Percentiles rank a stretch among this genome's conserved stretches.
phyloP scores from a whole-genome alignment of 1,140 invertebrate genomes.

The Drosophila eugracilis region DNA sequence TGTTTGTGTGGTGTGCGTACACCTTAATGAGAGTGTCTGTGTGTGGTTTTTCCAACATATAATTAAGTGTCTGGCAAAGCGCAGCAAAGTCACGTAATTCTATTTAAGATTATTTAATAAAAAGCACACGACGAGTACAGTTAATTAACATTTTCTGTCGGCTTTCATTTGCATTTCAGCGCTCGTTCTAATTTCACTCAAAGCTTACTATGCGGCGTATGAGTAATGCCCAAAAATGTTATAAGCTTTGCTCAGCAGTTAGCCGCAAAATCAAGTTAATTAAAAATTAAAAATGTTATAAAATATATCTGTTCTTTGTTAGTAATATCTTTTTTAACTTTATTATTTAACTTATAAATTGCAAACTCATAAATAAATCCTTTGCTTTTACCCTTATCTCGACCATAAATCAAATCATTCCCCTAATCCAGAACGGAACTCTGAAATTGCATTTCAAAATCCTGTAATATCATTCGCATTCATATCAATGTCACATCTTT shows the following conservation, averaged over 20 bases:
- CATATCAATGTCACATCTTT: conserved; percentile 55
- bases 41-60: conserved; percentile 33
- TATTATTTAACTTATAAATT: not conserved
- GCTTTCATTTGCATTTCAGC: conserved; percentile 43
- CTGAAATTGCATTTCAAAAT: conserved; percentile 21
- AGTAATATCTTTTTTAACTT: no score
- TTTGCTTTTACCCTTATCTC: conserved; percentile 11
- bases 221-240: conserved; percentile 35
- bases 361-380: not conserved
- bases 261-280: conserved; percentile 1
- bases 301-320: not conserved
- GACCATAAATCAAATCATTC: conserved; percentile 15
- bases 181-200: conserved; percentile 11
- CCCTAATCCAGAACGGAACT: conserved; percentile 46
- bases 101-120: conserved; percentile 77
- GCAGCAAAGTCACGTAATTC: conserved; percentile 72
- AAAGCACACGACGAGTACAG: conserved; percentile 57
- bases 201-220: conserved; percentile 41
- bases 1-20: conserved; percentile 25
- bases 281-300: conserved; percentile 2
- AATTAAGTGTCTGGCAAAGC: conserved; percentile 67
- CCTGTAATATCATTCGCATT: conserved; percentile 12
- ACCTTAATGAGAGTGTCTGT: conserved; percentile 2
- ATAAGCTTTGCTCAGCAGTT: conserved; percentile 7
- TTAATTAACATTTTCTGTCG: conserved; percentile 63